phyloP scores from a whole-genome alignment of 2,113 vertebrate genomes.

The Leptobrachium leishanense region DNA sequence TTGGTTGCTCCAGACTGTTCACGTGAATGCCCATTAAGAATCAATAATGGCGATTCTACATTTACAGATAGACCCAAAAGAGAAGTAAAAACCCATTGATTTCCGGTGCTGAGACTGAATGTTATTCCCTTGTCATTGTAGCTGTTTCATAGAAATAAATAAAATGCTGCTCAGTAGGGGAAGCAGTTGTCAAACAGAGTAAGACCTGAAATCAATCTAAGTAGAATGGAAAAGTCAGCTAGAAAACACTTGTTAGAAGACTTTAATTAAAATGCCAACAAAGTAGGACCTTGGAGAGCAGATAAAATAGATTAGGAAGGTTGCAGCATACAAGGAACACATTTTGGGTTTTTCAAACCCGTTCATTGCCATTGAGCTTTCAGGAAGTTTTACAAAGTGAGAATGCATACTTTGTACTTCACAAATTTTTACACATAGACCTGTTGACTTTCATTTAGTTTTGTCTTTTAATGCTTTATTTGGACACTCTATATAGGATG shows the following conservation, averaged over 20 bases:
- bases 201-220: conserved; percentile 43
- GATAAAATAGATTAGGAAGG: conserved; percentile 42
- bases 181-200: conserved; percentile 46
- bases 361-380: conserved; percentile 15
- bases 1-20: neutral
- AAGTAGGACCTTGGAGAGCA: conserved; percentile 23
- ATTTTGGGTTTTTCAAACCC: conserved; percentile 10
- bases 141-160: conserved; percentile 34
- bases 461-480: too few species aligned
- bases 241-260: conserved; percentile 48
- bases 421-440: too few species aligned
- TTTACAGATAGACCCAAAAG: conserved; percentile 10
- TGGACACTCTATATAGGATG: too few species aligned
- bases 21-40: conserved; percentile 13
- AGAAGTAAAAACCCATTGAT: conserved; percentile 18
- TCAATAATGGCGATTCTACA: conserved; percentile 17
- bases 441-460: too few species aligned
- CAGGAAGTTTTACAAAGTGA: neutral
- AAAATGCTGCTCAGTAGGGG: conserved; percentile 29
- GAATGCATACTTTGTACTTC: too few species aligned
- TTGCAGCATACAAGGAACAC: conserved; percentile 19
- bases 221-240: conserved; percentile 39
- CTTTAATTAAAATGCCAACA: conserved; percentile 48
- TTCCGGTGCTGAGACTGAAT: conserved; percentile 13
- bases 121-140: neutral